These are phyloP conservation scores for Mystacornis crossleyi DNA, from an alignment of 2,113 vertebrate genomes.

Conservation along the genomic window DNA sequence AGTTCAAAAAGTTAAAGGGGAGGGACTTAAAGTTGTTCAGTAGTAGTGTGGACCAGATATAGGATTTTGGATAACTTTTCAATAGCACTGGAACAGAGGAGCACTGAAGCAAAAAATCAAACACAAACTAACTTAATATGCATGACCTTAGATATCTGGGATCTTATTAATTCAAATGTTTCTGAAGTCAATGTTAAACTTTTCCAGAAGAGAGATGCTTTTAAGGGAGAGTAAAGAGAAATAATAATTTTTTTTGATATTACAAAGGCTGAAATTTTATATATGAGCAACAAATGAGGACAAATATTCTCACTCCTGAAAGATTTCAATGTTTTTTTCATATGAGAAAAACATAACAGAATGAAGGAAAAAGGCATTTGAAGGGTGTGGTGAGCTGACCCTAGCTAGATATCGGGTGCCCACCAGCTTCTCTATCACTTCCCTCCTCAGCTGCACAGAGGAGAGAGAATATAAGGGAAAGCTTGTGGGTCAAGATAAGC, in stretches of 20 bases:
- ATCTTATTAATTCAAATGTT: not conserved
- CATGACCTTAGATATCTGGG: not conserved
- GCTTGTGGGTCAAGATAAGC: not conserved
- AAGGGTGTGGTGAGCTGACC: not conserved
- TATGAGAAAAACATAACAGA: not conserved
- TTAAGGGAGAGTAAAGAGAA: not conserved
- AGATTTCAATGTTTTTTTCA: not conserved
- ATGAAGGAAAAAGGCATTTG: not conserved
- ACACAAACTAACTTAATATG: not conserved
- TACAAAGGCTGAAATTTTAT: not conserved
- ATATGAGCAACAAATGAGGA: not conserved
- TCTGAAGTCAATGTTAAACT: not conserved
- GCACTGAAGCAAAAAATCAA: not conserved
- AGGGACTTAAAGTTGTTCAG: not conserved
- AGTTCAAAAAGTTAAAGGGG: not conserved
- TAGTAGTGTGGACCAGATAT: not conserved
- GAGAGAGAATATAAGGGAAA: not conserved
- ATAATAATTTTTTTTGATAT: not conserved
- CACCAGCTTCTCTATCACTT: not conserved
- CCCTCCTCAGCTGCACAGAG: not conserved
- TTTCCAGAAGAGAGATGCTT: not conserved
- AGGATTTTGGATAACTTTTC: not conserved
- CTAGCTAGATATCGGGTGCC: not conserved
- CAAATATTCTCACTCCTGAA: not conserved
- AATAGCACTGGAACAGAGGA: not conserved